These are phyloP conservation scores for Himalopsyche kuldschensis DNA, from an alignment of 2,888 invertebrate species.

Conservation along the genomic window DNA sequence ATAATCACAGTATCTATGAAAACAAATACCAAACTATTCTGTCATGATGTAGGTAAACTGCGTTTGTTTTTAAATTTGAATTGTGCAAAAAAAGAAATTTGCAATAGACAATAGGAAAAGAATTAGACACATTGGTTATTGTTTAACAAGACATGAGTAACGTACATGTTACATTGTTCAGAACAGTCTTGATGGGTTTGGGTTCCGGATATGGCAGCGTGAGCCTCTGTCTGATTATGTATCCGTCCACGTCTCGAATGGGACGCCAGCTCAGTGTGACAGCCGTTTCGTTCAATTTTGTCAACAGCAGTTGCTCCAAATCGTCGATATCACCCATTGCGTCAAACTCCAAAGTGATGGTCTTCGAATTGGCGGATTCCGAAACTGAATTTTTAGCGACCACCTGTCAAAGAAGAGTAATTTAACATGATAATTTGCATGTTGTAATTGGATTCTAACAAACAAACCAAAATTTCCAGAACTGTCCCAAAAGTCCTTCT, in stretches of 20 bases:
- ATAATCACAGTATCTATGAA: too few species aligned
- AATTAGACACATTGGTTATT: too few species aligned
- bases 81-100: too few species aligned
- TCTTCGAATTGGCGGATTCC: slow-evolving; percentile 64
- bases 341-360: slow-evolving; percentile 64
- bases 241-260: slow-evolving; percentile 62
- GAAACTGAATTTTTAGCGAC: slow-evolving; percentile 66
- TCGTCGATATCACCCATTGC: slow-evolving; percentile 65
- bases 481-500: too few species aligned
- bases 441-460: too few species aligned
- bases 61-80: too few species aligned
- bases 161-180: slow-evolving; percentile 49
- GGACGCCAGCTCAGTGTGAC: slow-evolving; percentile 65
- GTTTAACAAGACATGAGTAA: too few species aligned
- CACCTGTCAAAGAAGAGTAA: slow-evolving; percentile 51
- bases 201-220: slow-evolving; percentile 61
- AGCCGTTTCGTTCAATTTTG: slow-evolving; percentile 54
- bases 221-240: slow-evolving; percentile 57
- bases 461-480: too few species aligned
- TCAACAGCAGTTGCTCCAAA: slow-evolving; percentile 59
- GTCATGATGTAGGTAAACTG: too few species aligned
- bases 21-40: too few species aligned
- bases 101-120: too few species aligned
- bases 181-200: slow-evolving; percentile 50
- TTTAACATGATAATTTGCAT: too few species aligned